Percentiles rank a stretch among this genome's conserved stretches.
Evolutionary conservation across 2,113 vertebrate genomes (phyloP).

Genomic region (Jaculus jaculus): DNA sequence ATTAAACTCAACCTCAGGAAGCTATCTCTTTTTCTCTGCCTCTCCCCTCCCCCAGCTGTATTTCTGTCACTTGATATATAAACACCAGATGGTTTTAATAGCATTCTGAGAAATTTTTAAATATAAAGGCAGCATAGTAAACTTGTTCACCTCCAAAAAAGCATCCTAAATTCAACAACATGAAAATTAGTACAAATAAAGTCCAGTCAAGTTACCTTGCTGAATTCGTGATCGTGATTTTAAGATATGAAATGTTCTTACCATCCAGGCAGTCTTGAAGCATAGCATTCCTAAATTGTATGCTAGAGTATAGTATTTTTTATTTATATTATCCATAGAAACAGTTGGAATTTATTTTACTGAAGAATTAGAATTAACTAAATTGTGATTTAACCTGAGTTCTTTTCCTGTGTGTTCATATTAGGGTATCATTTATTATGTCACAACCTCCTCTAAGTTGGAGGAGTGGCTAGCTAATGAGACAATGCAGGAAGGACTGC

Average conservation of each 20-base stretch:
- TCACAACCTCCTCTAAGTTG: constrained; percentile 93
- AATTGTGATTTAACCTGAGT: constrained; percentile 42
- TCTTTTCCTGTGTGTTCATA: constrained; percentile 47
- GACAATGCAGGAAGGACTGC: constrained; percentile 95
- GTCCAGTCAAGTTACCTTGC: neutral
- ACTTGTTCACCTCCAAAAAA: constrained; percentile 32
- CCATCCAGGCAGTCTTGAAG: neutral
- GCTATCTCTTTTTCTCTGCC: neutral
- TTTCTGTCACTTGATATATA: neutral
- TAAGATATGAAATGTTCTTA: constrained; percentile 3
- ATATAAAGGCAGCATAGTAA: neutral
- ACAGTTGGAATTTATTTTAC: neutral
- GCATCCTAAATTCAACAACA: constrained; percentile 12
- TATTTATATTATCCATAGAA: neutral
- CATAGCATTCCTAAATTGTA: constrained; percentile 23
- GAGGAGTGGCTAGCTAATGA: constrained; percentile 98
- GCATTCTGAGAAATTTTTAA: constrained; percentile 33
- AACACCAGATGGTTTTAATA: constrained; percentile 37
- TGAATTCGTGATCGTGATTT: constrained; percentile 39
- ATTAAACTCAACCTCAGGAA: constrained; percentile 10
- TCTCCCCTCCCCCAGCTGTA: neutral
- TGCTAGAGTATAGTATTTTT: constrained; percentile 41
- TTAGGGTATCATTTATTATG: constrained; percentile 98
- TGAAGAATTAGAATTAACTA: neutral
- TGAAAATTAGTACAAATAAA: neutral